Evolutionary conservation across 2,888 invertebrate genomes (phyloP).

Genomic region (Drymonia ruficornis): DNA sequence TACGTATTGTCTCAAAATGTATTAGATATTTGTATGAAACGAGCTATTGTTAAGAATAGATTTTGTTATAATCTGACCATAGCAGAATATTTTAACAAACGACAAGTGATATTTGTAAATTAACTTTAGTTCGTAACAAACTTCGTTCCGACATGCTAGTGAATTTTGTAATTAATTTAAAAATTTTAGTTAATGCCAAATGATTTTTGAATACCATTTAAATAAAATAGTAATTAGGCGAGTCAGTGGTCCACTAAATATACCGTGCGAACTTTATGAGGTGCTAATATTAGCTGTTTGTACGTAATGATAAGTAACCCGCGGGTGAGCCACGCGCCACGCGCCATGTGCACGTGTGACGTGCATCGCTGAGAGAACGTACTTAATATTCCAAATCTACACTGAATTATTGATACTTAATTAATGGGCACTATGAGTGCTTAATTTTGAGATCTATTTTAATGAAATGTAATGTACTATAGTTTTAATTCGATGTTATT

Average conservation of each 20-base stretch:
- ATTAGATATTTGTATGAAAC: constrained; percentile 47
- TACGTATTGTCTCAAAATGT: constrained; percentile 39
- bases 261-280: constrained; percentile 44
- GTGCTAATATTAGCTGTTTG: constrained; percentile 56
- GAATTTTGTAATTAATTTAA: constrained; percentile 29
- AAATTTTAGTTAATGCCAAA: constrained; percentile 39
- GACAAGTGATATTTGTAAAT: constrained; percentile 57
- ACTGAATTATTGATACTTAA: constrained; percentile 28
- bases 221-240: constrained; percentile 23
- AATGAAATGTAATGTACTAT: constrained; percentile 31
- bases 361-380: constrained; percentile 24
- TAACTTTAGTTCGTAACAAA: constrained; percentile 33
- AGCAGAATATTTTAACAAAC: constrained; percentile 52
- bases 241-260: constrained; percentile 46
- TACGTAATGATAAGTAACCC: constrained; percentile 58
- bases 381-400: constrained; percentile 44
- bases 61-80: constrained; percentile 47
- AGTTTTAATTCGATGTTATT: constrained; percentile 48
- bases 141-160: constrained; percentile 29
- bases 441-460: constrained; percentile 42
- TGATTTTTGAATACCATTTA: constrained; percentile 39
- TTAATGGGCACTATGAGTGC: constrained; percentile 32
- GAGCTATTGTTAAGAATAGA: constrained; percentile 59
- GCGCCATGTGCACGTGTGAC: too few relatives aligned
- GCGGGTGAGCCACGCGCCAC: constrained; percentile 22